Percentiles rank a stretch among this genome's conserved stretches.
Evolutionary conservation across 2,888 invertebrate genomes (phyloP).

Genomic region (Deilephila porcellus): DNA sequence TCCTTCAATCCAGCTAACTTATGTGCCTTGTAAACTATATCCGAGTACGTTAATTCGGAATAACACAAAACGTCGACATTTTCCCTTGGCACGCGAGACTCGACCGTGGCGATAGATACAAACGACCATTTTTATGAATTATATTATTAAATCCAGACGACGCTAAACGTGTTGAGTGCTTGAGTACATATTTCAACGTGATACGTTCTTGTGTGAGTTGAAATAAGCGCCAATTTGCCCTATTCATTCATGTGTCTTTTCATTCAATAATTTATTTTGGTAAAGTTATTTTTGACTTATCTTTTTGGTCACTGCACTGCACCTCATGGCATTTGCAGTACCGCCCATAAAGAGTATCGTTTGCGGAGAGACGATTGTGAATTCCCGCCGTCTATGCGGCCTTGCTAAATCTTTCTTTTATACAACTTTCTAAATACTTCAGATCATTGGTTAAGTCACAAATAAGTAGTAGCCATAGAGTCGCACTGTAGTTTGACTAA

Average conservation of each 20-base stretch:
- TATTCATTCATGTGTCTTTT: background rate
- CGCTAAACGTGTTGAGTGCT: conserved; percentile 10
- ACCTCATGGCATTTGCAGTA: no score
- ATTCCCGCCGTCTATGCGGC: no score
- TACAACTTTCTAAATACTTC: background rate
- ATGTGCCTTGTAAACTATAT: background rate
- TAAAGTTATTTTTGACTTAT: background rate
- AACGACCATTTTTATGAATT: conserved; percentile 14
- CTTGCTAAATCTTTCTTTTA: no score
- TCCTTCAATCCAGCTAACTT: background rate
- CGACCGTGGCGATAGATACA: background rate
- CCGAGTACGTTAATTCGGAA: conserved; percentile 9
- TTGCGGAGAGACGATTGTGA: no score
- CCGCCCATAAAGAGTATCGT: no score
- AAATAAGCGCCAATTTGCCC: background rate
- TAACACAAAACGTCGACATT: conserved; percentile 1
- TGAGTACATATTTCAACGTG: background rate
- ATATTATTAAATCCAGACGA: conserved; percentile 5
- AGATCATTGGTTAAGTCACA: background rate
- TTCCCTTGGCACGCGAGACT: conserved; percentile 17
- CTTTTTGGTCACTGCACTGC: background rate
- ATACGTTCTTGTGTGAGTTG: background rate
- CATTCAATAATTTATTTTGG: no score
- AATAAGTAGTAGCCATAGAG: no score
- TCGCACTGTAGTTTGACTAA: no score